Base-by-base conservation (phyloP, 2,797 vertebrate genomes). In the Graptemys geographica region DNA sequence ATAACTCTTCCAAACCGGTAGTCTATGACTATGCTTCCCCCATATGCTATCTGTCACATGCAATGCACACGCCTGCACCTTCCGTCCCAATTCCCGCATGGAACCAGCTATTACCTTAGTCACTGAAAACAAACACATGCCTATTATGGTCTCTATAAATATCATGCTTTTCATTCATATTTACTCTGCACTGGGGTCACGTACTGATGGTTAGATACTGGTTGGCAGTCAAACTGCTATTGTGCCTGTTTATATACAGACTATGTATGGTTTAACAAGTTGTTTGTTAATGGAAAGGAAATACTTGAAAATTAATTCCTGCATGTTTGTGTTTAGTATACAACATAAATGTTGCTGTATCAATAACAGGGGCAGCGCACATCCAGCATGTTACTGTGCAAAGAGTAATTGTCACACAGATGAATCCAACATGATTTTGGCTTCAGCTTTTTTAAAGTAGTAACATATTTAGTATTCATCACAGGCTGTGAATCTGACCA, bases 91-190 rank as follows among this genome's bases (percentile, higher is more conserved):
- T 83, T 31, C 74, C 87, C 55, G 28, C 3, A 86, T 90, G 85
- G 65, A 96, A 95, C 93, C 59, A 92, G 59, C 92, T 95, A 94
- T 95, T 97, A 95, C 82, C 53, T 93, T 93, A 76, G 74, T 31
- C 78, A 96, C 92, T 86, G 49, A 79, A 97, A 97, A 93, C 86
- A 96, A 95, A 95, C 92, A 95, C 92, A 82, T 94, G 95, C 81
- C 69, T 94, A 96, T 97, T 97, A 97, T 53, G n/a, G 65, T 79
- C 95, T 95, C 72, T 83, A 97, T 97, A 98, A 91, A 96, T 94
- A 95, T 83, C 93, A 91, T 83, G n/a, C 79, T 91, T 65, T 93
- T 96, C 91, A 90, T 96, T 95, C 87, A 78, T 44, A 94, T 96
- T 76, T 59, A 89, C 76, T 90, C 97, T 95, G 89, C 79, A 72